Evolutionary conservation across 2,797 vertebrate genomes (phyloP), one percentile per base, ranked within the genome.

Genomic region (Neoniphon sammara): DNA sequence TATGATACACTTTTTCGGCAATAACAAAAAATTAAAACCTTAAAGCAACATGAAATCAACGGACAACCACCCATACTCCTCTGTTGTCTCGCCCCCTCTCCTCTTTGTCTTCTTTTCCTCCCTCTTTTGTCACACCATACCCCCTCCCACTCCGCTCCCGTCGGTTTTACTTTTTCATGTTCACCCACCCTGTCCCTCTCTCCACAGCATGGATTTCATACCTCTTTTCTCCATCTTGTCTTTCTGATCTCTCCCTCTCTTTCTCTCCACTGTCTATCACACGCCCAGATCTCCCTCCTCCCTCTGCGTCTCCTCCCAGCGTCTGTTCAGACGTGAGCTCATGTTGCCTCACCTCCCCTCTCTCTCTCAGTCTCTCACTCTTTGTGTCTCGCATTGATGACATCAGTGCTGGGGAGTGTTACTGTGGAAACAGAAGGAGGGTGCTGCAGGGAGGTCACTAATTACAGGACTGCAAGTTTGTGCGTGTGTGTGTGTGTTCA

Each of bases 361-460:
- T 21, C 62, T 70, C 58, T 30, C 56, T 63, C 23, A 57, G 55
- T 67, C 66, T 60, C 71, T 81, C 64, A 1, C 64, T 84, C 89
- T 88, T 86, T 90, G 86, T 91, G 90, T 87, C 85, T 87, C 17
- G 62, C 55, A 0, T 72, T 88, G 84, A 91, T 92, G 92, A 90
- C 88, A 87, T 90, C 88, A 84, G 78, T 71, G 78, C 80, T 67
- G 50, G 56, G 77, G 78, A 89, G 73, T 56, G 91, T 93, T 91
- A 83, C 92, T 81, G 76, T 86, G 89, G 92, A 87, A 91, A 92
- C 90, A 20, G 56, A 68, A 77, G 53, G 25, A 49, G 66, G 78
- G 80, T 55, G 2, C 87, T 79, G 25, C 81, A 57, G 85, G 81
- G 82, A 86, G 81, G 77, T 70, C 66, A 23, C 85, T 91, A 90